Evolutionary conservation across 1,140 invertebrate species (phyloP), one percentile per base, ranked within the genome.

Genomic region (Lucilia cuprina): DNA sequence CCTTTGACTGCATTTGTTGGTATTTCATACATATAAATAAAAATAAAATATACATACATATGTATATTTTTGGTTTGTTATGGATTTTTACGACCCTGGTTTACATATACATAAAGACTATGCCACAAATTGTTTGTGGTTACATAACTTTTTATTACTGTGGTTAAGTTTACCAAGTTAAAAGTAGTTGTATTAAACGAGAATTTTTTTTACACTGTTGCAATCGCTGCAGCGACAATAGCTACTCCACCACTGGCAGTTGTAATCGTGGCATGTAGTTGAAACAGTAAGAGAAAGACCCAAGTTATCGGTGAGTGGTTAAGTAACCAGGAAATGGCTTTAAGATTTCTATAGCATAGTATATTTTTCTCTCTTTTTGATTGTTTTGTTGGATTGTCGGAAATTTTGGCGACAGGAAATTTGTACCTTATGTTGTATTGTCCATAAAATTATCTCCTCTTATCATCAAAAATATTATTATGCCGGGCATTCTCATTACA

Each of bases 381-480:
- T 47, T 78, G 5, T 19, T 70, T 70, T 70, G 14, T 17, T 65
- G 7, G 60, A 5, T 25, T 70, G 34, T 19, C 19, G 34, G 2
- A 13, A 1, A 78, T 19, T 49, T 49, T 19, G 75, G 75, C 75
- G 49, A 78, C 75, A 78, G 75, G 75, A 78, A 35, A 78, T 78
- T 78, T 78, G 75, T 7, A n/a, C 14, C 30, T 75, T 75, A 75
- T 75, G 12, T 34, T 78, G 14, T 34, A 21, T 30, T 30, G 25
- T 30, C 25, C 74, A 35, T 19, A 47, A 80, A 50, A 80, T 50
- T 80, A 80, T 80, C 77, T 49, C 47, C 12, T 49, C 7, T 49
- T 80, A 49, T 21, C 41, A 50, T 21, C 83, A 85, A 34, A 74
- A 82, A 14, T 35, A 82, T 30, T 65, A 77, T 41, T 84, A 86